These are phyloP conservation scores for Scylla paramamosain DNA, from an alignment of 1,140 invertebrate species.

Conservation along the genomic window DNA sequence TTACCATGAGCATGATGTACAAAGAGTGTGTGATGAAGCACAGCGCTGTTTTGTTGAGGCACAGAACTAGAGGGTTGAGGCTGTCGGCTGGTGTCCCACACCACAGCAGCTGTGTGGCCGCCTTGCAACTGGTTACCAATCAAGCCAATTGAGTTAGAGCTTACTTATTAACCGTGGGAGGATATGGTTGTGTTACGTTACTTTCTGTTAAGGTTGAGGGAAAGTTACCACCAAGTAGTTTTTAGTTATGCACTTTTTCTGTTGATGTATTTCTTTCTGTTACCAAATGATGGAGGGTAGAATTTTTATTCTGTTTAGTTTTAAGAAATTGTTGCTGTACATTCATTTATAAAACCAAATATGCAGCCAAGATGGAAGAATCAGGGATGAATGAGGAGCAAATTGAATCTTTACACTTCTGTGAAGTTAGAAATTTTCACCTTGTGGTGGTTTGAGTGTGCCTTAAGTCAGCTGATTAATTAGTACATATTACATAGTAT, in stretches of 20 bases:
- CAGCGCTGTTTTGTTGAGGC: background rate
- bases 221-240: constrained; percentile 74
- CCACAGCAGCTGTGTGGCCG: constrained; percentile 28
- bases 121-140: constrained; percentile 59
- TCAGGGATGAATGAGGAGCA: background rate
- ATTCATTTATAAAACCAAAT: constrained; percentile 32
- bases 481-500: background rate
- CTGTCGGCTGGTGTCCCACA: background rate
- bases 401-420: background rate
- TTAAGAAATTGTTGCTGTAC: constrained; percentile 49
- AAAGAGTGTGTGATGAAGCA: background rate
- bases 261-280: constrained; percentile 54
- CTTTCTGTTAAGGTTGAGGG: constrained; percentile 57
- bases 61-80: background rate
- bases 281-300: constrained; percentile 68
- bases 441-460: background rate
- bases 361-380: constrained; percentile 5
- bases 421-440: background rate
- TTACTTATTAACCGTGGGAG: constrained; percentile 55
- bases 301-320: constrained; percentile 50
- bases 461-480: background rate
- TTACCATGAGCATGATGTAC: background rate
- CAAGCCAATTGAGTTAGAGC: constrained; percentile 42
- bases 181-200: constrained; percentile 68
- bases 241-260: constrained; percentile 60